These are phyloP conservation scores for Ametastegia equiseti DNA, from an alignment of 2,888 invertebrate species.

Conservation along the genomic window DNA sequence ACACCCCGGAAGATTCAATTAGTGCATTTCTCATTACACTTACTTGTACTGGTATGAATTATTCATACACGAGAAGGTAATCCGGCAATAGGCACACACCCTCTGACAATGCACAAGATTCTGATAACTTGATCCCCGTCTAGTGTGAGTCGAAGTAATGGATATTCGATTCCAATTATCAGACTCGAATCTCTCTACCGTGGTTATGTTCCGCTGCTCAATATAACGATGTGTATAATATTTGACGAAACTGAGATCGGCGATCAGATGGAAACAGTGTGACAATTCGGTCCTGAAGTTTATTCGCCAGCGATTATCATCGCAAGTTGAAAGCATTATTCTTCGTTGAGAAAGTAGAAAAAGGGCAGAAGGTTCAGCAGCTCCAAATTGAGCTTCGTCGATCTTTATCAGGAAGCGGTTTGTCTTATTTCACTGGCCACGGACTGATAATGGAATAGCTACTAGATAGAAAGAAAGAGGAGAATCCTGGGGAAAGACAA, in stretches of 20 bases:
- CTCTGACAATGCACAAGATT: slow-evolving; percentile 66
- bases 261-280: not conserved
- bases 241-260: not conserved
- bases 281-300: not conserved
- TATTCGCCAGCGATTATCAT: not conserved
- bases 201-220: not conserved
- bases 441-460: slow-evolving; percentile 32
- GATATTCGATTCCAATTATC: slow-evolving; percentile 20
- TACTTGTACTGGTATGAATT: slow-evolving; percentile 71
- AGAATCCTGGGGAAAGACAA: not conserved
- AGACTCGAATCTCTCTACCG: not conserved
- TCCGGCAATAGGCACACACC: slow-evolving; percentile 56
- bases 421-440: slow-evolving; percentile 32
- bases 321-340: slow-evolving; percentile 4
- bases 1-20: slow-evolving; percentile 74
- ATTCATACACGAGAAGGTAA: slow-evolving; percentile 63
- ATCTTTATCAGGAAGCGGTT: slow-evolving; percentile 30
- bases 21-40: slow-evolving; percentile 74
- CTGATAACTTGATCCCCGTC: slow-evolving; percentile 58
- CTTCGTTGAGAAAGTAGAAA: not conserved
- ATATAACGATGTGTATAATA: not conserved
- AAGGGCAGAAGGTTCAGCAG: not conserved
- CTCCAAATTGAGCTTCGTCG: slow-evolving; percentile 40
- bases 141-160: slow-evolving; percentile 2
- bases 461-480: slow-evolving; percentile 4